These are phyloP conservation scores for Acanthococcus lagerstroemiae DNA, from an alignment of 2,888 invertebrate genomes.

Conservation along the genomic window DNA sequence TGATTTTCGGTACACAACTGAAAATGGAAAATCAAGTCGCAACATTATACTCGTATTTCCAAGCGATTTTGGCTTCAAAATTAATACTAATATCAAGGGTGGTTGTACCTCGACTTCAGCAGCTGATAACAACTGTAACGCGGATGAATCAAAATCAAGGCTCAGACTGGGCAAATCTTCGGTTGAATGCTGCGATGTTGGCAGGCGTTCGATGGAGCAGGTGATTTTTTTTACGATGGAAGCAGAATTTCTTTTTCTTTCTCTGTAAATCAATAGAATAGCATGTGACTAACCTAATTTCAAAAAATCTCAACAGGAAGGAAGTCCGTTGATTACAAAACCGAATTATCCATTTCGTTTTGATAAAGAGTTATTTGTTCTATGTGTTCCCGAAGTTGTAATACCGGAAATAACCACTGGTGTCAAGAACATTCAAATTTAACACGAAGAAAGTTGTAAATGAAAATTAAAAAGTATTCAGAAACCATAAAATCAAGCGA, in stretches of 20 bases:
- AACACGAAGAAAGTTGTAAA: too few species aligned
- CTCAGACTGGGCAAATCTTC: constrained; percentile 31
- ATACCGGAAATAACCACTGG: too few species aligned
- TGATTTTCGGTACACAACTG: constrained; percentile 12
- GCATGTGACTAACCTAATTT: not conserved
- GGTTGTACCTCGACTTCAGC: constrained; percentile 7
- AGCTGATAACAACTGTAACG: constrained; percentile 2
- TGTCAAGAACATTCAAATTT: too few species aligned
- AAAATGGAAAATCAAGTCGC: not conserved
- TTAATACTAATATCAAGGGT: not conserved
- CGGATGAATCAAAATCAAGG: constrained; percentile 10
- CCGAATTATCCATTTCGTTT: too few species aligned
- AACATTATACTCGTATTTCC: too few species aligned
- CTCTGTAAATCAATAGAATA: constrained; percentile 34
- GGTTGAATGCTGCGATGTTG: constrained; percentile 34
- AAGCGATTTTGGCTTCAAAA: too few species aligned
- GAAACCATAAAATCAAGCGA: too few species aligned
- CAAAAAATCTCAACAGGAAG: not conserved
- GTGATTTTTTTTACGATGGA: constrained; percentile 79
- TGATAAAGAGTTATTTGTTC: too few species aligned
- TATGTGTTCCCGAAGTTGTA: too few species aligned
- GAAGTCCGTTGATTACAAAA: not conserved
- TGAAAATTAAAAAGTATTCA: too few species aligned
- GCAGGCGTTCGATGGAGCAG: constrained; percentile 42
- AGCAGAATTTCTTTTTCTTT: constrained; percentile 52